Evolutionary conservation across 2,797 vertebrate genomes (phyloP).

Genomic region (Basileuterus tristriatus): DNA sequence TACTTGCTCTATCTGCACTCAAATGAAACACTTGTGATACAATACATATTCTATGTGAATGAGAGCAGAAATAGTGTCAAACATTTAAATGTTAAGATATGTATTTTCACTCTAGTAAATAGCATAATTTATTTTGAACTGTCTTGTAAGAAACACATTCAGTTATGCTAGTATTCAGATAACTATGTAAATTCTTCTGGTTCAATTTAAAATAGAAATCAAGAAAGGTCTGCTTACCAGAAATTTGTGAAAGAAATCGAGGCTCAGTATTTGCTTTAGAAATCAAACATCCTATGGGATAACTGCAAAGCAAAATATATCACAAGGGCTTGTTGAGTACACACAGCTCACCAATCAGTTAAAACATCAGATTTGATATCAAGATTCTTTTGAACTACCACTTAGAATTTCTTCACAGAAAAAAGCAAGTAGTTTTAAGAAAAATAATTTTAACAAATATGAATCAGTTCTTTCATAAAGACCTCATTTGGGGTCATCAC

Average conservation of each 20-base stretch:
- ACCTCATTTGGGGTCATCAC: background rate
- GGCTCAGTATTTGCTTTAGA: background rate
- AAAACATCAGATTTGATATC: background rate
- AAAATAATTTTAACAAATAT: background rate
- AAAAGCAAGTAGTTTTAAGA: background rate
- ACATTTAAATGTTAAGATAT: background rate
- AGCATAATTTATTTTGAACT: background rate
- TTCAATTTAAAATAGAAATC: background rate
- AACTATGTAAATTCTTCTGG: background rate
- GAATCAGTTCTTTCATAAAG: slow-evolving; percentile 27
- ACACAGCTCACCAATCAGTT: background rate
- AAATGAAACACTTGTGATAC: background rate
- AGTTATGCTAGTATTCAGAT: background rate
- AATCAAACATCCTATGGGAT: background rate
- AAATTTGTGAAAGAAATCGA: background rate
- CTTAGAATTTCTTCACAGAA: background rate
- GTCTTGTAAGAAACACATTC: background rate
- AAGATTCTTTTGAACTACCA: background rate
- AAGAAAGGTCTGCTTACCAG: background rate
- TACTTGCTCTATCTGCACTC: background rate
- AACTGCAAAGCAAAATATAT: background rate
- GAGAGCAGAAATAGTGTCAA: background rate
- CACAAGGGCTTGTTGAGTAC: background rate
- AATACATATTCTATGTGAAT: background rate
- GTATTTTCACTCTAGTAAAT: background rate